These are phyloP conservation scores for Argya squamiceps DNA, from an alignment of 2,797 vertebrate species.

Conservation along the genomic window DNA sequence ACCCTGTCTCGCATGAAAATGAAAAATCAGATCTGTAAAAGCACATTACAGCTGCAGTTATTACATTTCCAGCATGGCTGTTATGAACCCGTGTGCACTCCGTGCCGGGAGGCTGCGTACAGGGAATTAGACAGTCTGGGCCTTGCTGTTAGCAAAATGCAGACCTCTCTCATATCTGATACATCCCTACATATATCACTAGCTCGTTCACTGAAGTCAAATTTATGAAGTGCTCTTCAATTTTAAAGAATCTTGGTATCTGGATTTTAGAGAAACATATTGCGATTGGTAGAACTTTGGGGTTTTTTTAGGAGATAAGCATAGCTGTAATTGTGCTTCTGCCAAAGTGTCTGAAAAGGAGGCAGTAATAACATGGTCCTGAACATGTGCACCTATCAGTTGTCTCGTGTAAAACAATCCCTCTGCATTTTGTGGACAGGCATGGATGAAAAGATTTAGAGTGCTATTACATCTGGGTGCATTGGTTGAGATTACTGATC, in stretches of 20 bases:
- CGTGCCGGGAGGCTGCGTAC: accelerated
- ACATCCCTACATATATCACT: not conserved
- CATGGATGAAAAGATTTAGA: not conserved
- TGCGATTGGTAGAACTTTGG: not conserved
- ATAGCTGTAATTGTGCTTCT: not conserved
- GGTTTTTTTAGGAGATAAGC: not conserved
- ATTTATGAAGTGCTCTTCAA: not conserved
- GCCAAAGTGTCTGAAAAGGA: not conserved
- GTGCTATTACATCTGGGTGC: not conserved
- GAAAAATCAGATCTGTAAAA: not conserved
- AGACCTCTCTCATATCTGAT: not conserved
- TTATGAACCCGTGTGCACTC: not conserved
- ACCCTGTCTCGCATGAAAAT: not conserved
- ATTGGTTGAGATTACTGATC: not conserved
- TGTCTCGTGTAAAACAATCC: not conserved
- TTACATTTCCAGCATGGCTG: not conserved
- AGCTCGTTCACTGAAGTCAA: not conserved
- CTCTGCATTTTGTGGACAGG: not conserved
- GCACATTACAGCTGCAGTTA: not conserved
- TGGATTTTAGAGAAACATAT: not conserved
- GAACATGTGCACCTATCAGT: not conserved
- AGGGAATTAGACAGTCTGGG: not conserved
- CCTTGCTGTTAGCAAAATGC: not conserved
- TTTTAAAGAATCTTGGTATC: not conserved
- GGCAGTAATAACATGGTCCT: not conserved